phyloP scores from a whole-genome alignment of 2,113 vertebrate genomes.

The Barnardius zonarius region DNA sequence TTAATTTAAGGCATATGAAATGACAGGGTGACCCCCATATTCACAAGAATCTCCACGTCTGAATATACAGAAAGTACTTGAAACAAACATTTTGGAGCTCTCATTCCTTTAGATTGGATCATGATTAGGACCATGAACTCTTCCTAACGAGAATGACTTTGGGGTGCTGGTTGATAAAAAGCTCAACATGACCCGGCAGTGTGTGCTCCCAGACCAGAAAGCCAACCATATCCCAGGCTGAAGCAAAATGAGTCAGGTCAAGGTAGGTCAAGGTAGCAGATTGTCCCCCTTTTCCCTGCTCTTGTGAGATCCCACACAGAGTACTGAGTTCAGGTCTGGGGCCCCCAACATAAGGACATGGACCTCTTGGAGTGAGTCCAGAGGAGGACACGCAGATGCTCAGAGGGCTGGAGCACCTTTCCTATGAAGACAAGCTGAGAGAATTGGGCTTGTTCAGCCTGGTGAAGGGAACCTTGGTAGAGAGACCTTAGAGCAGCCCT shows the following conservation, averaged over 20 bases:
- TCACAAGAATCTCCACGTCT: background rate
- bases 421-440: background rate
- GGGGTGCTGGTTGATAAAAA: background rate
- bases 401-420: background rate
- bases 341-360: fast-evolving
- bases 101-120: background rate
- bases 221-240: background rate
- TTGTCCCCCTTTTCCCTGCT: background rate
- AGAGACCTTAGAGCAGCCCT: background rate
- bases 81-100: background rate
- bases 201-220: background rate
- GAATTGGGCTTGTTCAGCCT: background rate
- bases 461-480: background rate
- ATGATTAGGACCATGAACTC: background rate
- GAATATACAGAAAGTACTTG: background rate
- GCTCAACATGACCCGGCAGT: background rate
- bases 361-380: background rate
- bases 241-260: background rate
- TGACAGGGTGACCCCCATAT: background rate
- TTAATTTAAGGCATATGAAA: background rate
- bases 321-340: background rate
- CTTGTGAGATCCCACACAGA: background rate
- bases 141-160: background rate
- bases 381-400: background rate
- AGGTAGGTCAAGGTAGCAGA: fast-evolving